Evolutionary conservation across 2,797 vertebrate genomes (phyloP), one percentile per base, ranked within the genome.

Genomic region (Furcifer pardalis): DNA sequence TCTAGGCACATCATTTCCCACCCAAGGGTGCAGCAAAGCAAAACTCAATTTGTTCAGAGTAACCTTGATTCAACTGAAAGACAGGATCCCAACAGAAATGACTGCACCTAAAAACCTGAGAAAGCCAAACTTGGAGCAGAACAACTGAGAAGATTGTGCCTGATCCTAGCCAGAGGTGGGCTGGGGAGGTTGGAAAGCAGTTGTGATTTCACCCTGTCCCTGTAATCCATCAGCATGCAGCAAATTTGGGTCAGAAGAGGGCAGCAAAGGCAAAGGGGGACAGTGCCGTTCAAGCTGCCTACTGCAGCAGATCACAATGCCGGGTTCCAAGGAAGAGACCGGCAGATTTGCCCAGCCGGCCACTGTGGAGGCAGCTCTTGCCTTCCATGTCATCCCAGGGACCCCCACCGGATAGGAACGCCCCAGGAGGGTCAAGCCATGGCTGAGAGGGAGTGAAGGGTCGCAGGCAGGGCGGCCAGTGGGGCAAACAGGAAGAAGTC

Each of bases 321-420:
- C 4, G 12, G 13, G 30, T 46, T 13, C 60, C 40, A 82, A 46
- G 60, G 17, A 81, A 42, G 60, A 83, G n/a, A 21, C 60, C 8
- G 0, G 44, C 5, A 5, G 52, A 37, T 42, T 52, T 71, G 84
- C 56, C 73, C 73, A 71, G 56, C 80, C 69, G 74, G 82, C 74
- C 75, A 71, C 37, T 23, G 56, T 81, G 79, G 65, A 71, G 35
- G 65, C 27, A 81, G 52, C 13, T 40, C 65, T 82, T 17, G 9
- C 79, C 84, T 86, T 86, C 73, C 79, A 86, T 73, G 84, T 82
- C 85, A 83, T 78, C 75, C 81, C 81, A 72, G 76, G 72, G 75
- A 78, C 81, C 81, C n/a, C 75, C 62, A 66, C 46, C 75, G 74
- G 71, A 78, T 46, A 86, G 87, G 84, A 84, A 84, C 91, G 91